A percentile compares a stretch with the other conserved stretches of the same genome.
These are phyloP conservation scores for Lasioglossum oenotherae DNA, from an alignment of 2,888 invertebrate species.

Conservation along the genomic window DNA sequence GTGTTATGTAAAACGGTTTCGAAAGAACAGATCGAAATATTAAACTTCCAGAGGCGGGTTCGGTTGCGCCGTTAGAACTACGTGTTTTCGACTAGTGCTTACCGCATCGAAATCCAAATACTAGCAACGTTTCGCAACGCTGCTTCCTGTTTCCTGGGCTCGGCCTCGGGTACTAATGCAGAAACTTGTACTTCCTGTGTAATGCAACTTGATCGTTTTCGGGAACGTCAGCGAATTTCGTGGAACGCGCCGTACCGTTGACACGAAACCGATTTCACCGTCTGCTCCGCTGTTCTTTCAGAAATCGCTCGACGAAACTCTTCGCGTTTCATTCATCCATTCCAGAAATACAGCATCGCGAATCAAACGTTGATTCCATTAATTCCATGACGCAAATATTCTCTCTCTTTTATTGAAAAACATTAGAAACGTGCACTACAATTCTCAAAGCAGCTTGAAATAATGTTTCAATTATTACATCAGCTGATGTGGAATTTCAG, in stretches of 20 bases:
- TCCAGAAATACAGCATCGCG: neutral
- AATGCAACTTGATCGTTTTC: slow-evolving; percentile 77
- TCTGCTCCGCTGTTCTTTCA: slow-evolving; percentile 11
- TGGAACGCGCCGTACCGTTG: slow-evolving; percentile 60
- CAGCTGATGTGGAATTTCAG: too few relatives aligned
- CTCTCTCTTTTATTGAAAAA: neutral
- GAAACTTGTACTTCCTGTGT: slow-evolving; percentile 75
- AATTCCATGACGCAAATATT: neutral
- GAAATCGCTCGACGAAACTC: slow-evolving; percentile 20
- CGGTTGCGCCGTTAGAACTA: slow-evolving; percentile 37
- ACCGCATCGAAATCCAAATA: slow-evolving; percentile 72
- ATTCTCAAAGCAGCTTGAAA: neutral
- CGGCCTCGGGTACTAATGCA: slow-evolving; percentile 68
- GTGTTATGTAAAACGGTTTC: neutral
- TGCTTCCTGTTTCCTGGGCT: slow-evolving; percentile 79
- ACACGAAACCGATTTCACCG: slow-evolving; percentile 56
- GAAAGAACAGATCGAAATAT: slow-evolving; percentile 23
- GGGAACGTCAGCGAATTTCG: slow-evolving; percentile 75
- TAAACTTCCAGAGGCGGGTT: slow-evolving; percentile 21
- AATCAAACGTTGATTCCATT: neutral
- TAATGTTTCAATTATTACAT: too few relatives aligned
- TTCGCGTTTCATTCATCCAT: neutral
- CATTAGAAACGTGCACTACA: neutral
- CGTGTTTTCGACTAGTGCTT: slow-evolving; percentile 68
- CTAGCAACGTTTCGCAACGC: slow-evolving; percentile 77